These are phyloP conservation scores for Sitobion miscanthi DNA, from an alignment of 1,140 invertebrate species.

Conservation along the genomic window DNA sequence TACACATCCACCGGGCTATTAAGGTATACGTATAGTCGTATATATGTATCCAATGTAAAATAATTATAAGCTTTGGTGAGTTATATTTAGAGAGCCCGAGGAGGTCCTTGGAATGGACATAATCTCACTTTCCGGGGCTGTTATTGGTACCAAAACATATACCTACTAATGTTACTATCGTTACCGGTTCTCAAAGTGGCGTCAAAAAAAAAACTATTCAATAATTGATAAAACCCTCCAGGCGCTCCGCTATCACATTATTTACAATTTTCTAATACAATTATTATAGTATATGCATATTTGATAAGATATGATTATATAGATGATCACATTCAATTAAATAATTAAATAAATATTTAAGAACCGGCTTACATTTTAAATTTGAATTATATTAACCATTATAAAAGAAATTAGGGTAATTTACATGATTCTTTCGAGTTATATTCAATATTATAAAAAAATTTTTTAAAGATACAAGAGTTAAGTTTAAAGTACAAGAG, in stretches of 20 bases:
- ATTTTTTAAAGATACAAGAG: no score
- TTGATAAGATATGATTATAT: neutral
- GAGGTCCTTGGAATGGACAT: slow-evolving; percentile 2
- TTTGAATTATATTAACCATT: no score
- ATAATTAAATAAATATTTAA: no score
- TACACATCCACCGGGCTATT: neutral
- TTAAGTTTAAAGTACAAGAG: neutral
- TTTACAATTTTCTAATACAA: neutral
- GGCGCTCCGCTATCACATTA: neutral
- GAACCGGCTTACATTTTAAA: no score
- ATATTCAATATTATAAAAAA: no score
- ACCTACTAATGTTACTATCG: neutral
- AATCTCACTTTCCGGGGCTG: slow-evolving; percentile 42
- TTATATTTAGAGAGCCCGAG: slow-evolving; percentile 6
- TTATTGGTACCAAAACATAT: neutral
- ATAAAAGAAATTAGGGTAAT: no score
- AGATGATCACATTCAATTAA: neutral
- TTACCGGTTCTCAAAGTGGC: neutral
- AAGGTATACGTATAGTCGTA: neutral
- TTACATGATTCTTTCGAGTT: no score
- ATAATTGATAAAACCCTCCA: neutral
- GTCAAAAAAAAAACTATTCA: neutral
- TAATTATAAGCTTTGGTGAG: slow-evolving; percentile 7
- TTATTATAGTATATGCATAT: neutral
- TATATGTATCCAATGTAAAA: neutral